Evolutionary conservation across 2,797 vertebrate species (phyloP).

Genomic region (Rhinatrema bivittatum): DNA sequence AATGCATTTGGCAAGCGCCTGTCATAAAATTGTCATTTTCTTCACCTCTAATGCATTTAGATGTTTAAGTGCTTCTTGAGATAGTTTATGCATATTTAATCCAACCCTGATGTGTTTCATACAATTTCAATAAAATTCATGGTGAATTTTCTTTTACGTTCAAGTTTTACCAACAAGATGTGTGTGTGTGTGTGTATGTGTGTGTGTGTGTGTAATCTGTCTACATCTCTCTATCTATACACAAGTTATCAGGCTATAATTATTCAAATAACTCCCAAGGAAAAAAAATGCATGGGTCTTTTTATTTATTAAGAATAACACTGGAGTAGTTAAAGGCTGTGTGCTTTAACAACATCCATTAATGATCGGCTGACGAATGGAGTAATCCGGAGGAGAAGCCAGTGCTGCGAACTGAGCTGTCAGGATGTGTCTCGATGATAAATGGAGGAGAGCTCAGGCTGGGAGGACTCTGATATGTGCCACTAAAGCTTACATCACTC

Average conservation of each 20-base stretch:
- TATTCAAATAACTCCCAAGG: conserved; percentile 20
- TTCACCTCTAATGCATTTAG: conserved; percentile 21
- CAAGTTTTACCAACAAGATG: conserved; percentile 3
- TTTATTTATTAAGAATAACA: conserved; percentile 14
- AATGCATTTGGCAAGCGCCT: conserved; percentile 4
- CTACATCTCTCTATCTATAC: conserved; percentile 9
- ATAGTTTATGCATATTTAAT: conserved; percentile 13
- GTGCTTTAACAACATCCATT: conserved; percentile 20
- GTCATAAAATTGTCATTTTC: conserved; percentile 1
- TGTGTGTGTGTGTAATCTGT: conserved; percentile 8
- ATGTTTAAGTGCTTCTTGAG: conserved; percentile 12
- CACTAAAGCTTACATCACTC: conserved; percentile 51
- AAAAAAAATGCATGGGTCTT: not conserved
- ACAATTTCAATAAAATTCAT: conserved; percentile 19
- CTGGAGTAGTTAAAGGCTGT: not conserved
- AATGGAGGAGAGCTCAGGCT: conserved; percentile 48
- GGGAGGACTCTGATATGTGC: conserved; percentile 49
- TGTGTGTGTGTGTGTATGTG: conserved; percentile 3
- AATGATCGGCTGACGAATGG: conserved; percentile 12
- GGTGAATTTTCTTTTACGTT: conserved; percentile 6
- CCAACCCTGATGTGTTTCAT: conserved; percentile 14
- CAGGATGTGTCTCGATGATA: conserved; percentile 53
- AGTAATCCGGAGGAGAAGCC: conserved; percentile 7
- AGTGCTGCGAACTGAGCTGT: conserved; percentile 29
- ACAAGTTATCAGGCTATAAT: conserved; percentile 12